A percentile compares a stretch with the other conserved stretches of the same genome.
Conservation (phyloP, 2,888 invertebrate species). For the Chrysolina haemoptera region DNA sequence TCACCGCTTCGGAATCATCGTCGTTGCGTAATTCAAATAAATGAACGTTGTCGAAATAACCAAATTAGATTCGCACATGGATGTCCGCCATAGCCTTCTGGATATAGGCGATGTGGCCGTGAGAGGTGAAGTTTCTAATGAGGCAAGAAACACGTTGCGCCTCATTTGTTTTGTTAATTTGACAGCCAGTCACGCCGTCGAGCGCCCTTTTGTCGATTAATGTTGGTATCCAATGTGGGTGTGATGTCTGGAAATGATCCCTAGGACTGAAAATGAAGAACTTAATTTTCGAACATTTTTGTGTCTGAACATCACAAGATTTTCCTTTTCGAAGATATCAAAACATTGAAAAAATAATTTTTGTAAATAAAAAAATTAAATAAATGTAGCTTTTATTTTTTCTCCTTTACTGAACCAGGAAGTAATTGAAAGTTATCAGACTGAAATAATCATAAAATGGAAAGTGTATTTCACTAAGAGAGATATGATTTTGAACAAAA, state of each 20-base stretch:
- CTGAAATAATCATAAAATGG: too few species aligned
- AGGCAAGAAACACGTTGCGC: slow-evolving; percentile 50
- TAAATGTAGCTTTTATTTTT: too few species aligned
- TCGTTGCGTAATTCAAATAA: slow-evolving; percentile 75
- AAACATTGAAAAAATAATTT: too few species aligned
- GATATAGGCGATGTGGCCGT: slow-evolving; percentile 38
- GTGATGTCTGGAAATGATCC: slow-evolving; percentile 10
- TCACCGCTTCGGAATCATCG: slow-evolving; percentile 60
- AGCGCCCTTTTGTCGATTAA: slow-evolving; percentile 38
- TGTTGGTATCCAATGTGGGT: slow-evolving; percentile 29
- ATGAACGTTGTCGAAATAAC: slow-evolving; percentile 72
- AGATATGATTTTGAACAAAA: too few species aligned
- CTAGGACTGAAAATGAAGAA: too few species aligned
- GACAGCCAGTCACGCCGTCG: slow-evolving; percentile 35
- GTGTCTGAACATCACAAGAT: too few species aligned
- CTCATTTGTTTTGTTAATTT: slow-evolving; percentile 53
- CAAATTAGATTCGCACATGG: slow-evolving; percentile 76
- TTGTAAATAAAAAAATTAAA: too few species aligned
- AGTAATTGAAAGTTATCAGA: too few species aligned
- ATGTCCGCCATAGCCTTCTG: slow-evolving; percentile 40
- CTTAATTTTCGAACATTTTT: too few species aligned
- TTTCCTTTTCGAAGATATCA: too few species aligned
- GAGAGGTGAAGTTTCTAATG: slow-evolving; percentile 49
- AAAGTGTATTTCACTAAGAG: too few species aligned
- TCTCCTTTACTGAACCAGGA: too few species aligned